Evolutionary conservation across 1,140 invertebrate genomes (phyloP).

Genomic region (Drosophila suzukii): DNA sequence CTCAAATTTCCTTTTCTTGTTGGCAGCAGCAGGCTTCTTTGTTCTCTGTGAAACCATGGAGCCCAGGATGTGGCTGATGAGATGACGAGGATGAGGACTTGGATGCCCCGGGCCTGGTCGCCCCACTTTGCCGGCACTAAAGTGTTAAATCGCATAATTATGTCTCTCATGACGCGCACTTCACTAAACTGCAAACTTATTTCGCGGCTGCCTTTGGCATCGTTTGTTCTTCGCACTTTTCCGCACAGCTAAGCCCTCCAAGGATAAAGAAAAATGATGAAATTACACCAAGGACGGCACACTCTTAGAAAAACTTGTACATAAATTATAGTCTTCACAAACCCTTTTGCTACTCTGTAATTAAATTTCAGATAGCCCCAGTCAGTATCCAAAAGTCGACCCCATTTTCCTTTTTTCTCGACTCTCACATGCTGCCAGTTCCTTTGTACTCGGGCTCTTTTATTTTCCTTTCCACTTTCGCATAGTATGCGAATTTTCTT

Average conservation of each 20-base stretch:
- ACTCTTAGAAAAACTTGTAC: not conserved
- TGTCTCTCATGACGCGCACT: constrained; percentile 78
- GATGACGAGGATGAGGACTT: constrained; percentile 14
- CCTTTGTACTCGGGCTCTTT: constrained; percentile 29
- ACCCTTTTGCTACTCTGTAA: not conserved
- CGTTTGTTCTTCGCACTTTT: constrained; percentile 33
- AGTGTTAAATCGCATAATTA: constrained; percentile 83
- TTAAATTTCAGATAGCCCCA: not conserved
- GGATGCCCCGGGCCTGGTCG: constrained; percentile 34
- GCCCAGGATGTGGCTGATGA: constrained; percentile 44
- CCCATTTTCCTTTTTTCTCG: not conserved
- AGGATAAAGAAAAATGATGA: not conserved
- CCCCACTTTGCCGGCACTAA: constrained; percentile 70
- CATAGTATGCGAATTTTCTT: constrained; percentile 45
- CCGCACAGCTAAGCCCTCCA: not conserved
- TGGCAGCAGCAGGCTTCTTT: constrained; percentile 66
- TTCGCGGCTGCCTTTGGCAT: constrained; percentile 48
- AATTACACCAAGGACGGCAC: not conserved
- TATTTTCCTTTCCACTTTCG: constrained; percentile 26
- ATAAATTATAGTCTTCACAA: not conserved
- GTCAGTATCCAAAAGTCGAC: constrained; percentile 19
- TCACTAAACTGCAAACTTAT: constrained; percentile 76
- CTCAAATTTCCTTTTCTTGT: constrained; percentile 78
- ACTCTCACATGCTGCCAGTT: constrained; percentile 49
- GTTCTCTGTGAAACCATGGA: constrained; percentile 38